These are phyloP conservation scores for Ethmia dodecea DNA, from an alignment of 2,888 invertebrate species.

Conservation along the genomic window DNA sequence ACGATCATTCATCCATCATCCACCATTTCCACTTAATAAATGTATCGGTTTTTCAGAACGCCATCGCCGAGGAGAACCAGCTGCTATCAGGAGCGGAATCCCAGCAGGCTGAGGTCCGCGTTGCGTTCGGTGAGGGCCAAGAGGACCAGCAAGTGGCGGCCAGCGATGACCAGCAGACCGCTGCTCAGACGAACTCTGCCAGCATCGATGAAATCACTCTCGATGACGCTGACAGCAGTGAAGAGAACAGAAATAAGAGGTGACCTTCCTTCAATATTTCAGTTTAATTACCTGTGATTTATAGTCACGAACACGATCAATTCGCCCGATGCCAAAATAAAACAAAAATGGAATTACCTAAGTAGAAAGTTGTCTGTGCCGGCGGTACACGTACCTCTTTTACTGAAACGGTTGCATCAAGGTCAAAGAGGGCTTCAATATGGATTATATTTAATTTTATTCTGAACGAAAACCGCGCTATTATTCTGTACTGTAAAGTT, in stretches of 20 bases:
- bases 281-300: too few species aligned
- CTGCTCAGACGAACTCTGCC: conserved; percentile 80
- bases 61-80: conserved; percentile 65
- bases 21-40: too few species aligned
- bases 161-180: conserved; percentile 42
- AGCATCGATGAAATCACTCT: conserved; percentile 83
- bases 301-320: too few species aligned
- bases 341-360: too few species aligned
- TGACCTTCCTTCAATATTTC: conserved; percentile 18
- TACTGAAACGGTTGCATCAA: too few species aligned
- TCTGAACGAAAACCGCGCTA: too few species aligned
- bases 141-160: conserved; percentile 34
- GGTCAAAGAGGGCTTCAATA: too few species aligned
- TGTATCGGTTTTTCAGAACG: conserved; percentile 48
- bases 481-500: too few species aligned
- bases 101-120: conserved; percentile 79
- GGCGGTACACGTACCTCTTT: too few species aligned
- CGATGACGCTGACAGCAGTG: conserved; percentile 83
- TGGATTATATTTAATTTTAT: too few species aligned
- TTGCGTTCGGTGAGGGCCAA: conserved; percentile 70
- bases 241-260: conserved; percentile 90
- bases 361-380: too few species aligned
- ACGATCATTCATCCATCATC: conserved; percentile 30
- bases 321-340: too few species aligned
- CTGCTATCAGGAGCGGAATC: conserved; percentile 77